These are phyloP conservation scores for Philonicus albiceps DNA, from an alignment of 2,888 invertebrate species.

Conservation along the genomic window DNA sequence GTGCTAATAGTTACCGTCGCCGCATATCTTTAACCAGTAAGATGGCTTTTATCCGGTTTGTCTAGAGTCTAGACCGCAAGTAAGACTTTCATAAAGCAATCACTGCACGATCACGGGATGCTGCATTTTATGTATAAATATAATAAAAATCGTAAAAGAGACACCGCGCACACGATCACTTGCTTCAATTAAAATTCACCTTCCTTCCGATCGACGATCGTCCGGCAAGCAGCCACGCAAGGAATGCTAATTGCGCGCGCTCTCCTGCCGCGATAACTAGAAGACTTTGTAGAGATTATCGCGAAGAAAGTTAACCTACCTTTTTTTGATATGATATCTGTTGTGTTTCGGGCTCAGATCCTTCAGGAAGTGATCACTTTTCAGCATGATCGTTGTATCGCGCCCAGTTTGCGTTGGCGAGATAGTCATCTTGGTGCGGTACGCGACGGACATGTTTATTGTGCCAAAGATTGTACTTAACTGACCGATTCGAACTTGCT, in stretches of 20 bases:
- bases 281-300: neutral
- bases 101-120: constrained; percentile 7
- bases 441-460: constrained; percentile 81
- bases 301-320: constrained; percentile 63
- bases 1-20: neutral
- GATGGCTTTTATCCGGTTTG: constrained; percentile 39
- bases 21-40: constrained; percentile 9
- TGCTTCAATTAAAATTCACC: constrained; percentile 25
- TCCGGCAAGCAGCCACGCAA: neutral
- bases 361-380: constrained; percentile 87
- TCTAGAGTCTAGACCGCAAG: constrained; percentile 36
- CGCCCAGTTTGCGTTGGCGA: constrained; percentile 78
- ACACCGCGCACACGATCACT: constrained; percentile 7
- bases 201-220: constrained; percentile 29
- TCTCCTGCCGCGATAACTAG: neutral
- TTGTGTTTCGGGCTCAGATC: constrained; percentile 76
- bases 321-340: constrained; percentile 64
- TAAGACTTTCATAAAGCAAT: constrained; percentile 17
- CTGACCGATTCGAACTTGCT: constrained; percentile 83
- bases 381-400: constrained; percentile 80
- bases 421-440: constrained; percentile 91
- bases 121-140: neutral
- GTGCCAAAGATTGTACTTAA: constrained; percentile 88
- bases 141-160: neutral
- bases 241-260: neutral